A percentile compares a stretch with the other conserved stretches of the same genome.
Evolutionary conservation across 2,888 invertebrate species (phyloP).

Genomic region (Orchesellides sinensis): DNA sequence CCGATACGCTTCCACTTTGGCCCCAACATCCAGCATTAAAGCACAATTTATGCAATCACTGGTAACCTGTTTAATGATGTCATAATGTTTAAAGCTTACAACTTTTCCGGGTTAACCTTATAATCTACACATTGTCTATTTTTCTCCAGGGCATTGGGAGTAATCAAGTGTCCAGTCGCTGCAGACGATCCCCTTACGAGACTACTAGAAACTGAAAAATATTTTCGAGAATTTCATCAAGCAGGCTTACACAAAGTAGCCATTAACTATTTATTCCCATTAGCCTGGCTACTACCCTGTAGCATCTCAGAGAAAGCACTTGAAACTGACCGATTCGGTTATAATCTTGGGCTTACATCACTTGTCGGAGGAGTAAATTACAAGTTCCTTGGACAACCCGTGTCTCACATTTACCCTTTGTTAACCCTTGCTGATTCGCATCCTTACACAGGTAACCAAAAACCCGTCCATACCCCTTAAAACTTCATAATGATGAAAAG

Average conservation of each 20-base stretch:
- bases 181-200: constrained; percentile 65
- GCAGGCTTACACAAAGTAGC: constrained; percentile 64
- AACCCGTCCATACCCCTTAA: background rate
- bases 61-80: constrained; percentile 46
- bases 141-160: constrained; percentile 58
- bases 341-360: constrained; percentile 63
- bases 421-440: constrained; percentile 65
- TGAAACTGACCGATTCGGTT: constrained; percentile 55
- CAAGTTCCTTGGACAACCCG: constrained; percentile 52
- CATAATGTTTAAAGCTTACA: no score
- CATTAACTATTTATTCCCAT: constrained; percentile 63
- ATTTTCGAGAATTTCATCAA: constrained; percentile 61
- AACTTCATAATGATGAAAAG: background rate
- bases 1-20: constrained; percentile 63
- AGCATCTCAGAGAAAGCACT: constrained; percentile 38
- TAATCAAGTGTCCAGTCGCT: constrained; percentile 62
- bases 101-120: no score
- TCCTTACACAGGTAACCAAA: constrained; percentile 64
- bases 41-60: constrained; percentile 65
- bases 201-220: constrained; percentile 60
- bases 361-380: constrained; percentile 63
- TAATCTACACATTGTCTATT: no score
- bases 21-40: constrained; percentile 61
- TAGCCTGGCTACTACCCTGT: constrained; percentile 60
- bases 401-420: constrained; percentile 61